Evolutionary conservation across 2,888 invertebrate species (phyloP), one percentile per base, ranked within the genome.

Genomic region (Meloe dianella): DNA sequence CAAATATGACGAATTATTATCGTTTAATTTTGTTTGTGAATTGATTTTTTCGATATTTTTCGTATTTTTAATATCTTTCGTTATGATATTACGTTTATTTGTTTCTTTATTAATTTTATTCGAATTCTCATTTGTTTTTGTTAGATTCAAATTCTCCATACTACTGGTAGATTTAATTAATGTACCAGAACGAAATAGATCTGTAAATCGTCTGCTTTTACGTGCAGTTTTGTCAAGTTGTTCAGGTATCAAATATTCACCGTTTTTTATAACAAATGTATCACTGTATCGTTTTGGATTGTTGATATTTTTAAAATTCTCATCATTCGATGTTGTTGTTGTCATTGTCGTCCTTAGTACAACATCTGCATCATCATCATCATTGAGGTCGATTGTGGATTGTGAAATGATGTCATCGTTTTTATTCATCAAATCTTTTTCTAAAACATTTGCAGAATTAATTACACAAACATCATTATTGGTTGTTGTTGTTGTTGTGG

Each of bases 211-310:
- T 32, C 82, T 71, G 27, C 78, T 75, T 70, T 79, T 78, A 71
- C 75, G 75, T 65, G 77, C 69, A 35, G 75, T 74, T 24, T 65
- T 60, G 60, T 71, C 73, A 60, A 47, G 5, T 22, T 75, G 73
- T 41, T 77, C 79, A 8, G 17, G 17, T 20, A 7, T 2, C 20
- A 47, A 20, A 47, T 47, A 2, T 6, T 20, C 20, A 47, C 20
- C 74, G 61, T 78, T 76, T 67, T 81, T 80, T 56, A 81, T 78
- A 8, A 83, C 81, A 65, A 80, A 82, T 76, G 82, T 82, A 74
- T 84, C 83, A 74, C 84, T 84, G 73, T 82, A 83, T 57, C 83
- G 77, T 66, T 82, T 82, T 17, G 74, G 62, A 24, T 71, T 63
- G 65, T 67, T 70, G 64, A 71, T 75, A 22, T 17, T 47, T 41